Conservation (phyloP, 2,888 invertebrate genomes). For the Clostera curtula region DNA sequence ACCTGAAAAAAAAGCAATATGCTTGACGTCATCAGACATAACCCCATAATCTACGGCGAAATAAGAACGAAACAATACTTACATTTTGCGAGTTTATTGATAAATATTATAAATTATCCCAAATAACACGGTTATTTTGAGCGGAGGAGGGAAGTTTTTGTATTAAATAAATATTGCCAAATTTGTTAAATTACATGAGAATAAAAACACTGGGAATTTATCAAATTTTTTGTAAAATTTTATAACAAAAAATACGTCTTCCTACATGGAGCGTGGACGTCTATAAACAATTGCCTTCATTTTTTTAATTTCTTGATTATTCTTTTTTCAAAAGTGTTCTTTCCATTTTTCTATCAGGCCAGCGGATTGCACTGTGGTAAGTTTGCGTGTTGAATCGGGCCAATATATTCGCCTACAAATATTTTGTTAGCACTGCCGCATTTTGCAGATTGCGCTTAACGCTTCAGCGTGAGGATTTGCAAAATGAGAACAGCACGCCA, state of each 20-base stretch:
- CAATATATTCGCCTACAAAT: neutral
- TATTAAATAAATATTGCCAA: constrained; percentile 15
- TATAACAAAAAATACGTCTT: constrained; percentile 40
- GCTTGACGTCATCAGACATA: neutral
- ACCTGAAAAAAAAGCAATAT: constrained; percentile 38
- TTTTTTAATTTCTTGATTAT: constrained; percentile 25
- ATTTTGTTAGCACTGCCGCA: constrained; percentile 19
- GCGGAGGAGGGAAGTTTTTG: constrained; percentile 19
- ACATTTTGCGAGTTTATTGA: constrained; percentile 12
- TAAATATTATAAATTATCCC: constrained; percentile 3
- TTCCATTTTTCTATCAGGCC: constrained; percentile 24
- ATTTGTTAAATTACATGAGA: constrained; percentile 21
- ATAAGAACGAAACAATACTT: constrained; percentile 11
- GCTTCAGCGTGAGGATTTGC: constrained; percentile 56
- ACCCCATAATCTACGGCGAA: neutral
- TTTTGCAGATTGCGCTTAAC: constrained; percentile 39
- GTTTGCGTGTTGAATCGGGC: neutral
- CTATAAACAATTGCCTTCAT: constrained; percentile 35
- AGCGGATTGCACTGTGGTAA: neutral
- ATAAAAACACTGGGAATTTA: constrained; percentile 37
- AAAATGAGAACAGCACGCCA: constrained; percentile 46
- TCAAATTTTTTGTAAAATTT: constrained; percentile 31
- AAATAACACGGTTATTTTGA: constrained; percentile 2
- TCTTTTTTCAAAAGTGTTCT: constrained; percentile 10
- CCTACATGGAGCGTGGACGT: constrained; percentile 28